These are phyloP conservation scores for Drosophila multiciliata DNA, from an alignment of 2,888 invertebrate species.

Conservation along the genomic window DNA sequence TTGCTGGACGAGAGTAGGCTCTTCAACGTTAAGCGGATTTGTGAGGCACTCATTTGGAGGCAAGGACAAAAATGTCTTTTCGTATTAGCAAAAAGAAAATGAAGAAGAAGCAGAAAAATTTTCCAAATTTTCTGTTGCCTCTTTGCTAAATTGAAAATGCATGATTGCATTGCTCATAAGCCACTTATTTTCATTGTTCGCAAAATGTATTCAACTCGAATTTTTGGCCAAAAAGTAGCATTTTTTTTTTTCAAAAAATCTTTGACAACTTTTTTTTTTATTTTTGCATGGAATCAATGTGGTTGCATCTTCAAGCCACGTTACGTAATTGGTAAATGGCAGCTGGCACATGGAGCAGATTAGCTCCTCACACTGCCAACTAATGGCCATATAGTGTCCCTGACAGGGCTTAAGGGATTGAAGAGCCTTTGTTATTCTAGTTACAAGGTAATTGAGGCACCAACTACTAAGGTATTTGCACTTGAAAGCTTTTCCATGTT, in stretches of 20 bases:
- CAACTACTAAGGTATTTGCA: slow-evolving; percentile 1
- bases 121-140: background rate
- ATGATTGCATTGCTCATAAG: background rate
- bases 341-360: background rate
- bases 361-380: background rate
- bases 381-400: background rate
- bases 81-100: background rate
- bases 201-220: background rate
- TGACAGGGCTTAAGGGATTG: slow-evolving; percentile 2
- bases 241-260: too few relatives aligned
- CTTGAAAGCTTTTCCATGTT: slow-evolving; percentile 37
- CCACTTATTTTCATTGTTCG: background rate
- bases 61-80: background rate
- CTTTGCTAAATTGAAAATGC: background rate
- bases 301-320: background rate
- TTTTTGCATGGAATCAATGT: background rate
- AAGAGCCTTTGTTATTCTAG: slow-evolving; percentile 18
- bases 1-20: background rate
- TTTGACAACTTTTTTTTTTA: too few relatives aligned
- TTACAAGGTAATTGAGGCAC: background rate
- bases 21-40: slow-evolving; percentile 39
- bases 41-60: background rate
- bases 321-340: too few relatives aligned
- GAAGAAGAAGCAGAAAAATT: too few relatives aligned
- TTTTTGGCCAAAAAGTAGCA: too few relatives aligned